Base-by-base conservation (phyloP, 64 coral and sea anemone genomes). In the Orbicella faveolata region DNA sequence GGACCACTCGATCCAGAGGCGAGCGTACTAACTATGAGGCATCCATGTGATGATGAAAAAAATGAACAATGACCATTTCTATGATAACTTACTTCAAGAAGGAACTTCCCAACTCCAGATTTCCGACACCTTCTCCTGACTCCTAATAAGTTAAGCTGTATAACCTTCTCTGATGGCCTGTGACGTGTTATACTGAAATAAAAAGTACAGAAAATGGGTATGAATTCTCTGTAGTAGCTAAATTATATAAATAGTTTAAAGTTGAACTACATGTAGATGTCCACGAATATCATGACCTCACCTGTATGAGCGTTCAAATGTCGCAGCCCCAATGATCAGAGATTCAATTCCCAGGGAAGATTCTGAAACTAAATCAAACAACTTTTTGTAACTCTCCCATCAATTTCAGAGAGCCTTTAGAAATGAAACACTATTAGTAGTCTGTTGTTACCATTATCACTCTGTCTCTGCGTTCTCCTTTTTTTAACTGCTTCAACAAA, bases 41-140 rank as follows among this genome's bases (percentile, higher is more conserved):
- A 48, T 48, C 41, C 41, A 59, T 59, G 15, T 59, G 55, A 59
- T 59, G 55, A 59, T 59, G 55, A 15, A 59, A 59, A 59, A 59
- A 59, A 11, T 15, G 55, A 59, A 59, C 8, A 8, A 10, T 1
- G 12, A 59, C 15, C 11, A 15, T 48, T 48, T 48, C 41, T 48
- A 5, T 48, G 41, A 48, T 48, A 11, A 57, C 52, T 86, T 77
- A 94, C 92, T 52, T 94, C 89, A 51, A 94, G 53, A 39, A 94
- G 89, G 34, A 79, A 88, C 73, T 94, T 96, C 10, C 95, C 95
- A 69, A 96, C 73, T 82, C 95, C 95, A 79, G 90, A 94, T 91
- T 91, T 96, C 59, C 90, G 89, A 72, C 87, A 94, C 37, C 92
- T 93, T 74, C 90, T 96, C 20, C 95, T 89, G 6, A 96, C 89